Percentiles rank a stretch among this genome's conserved stretches.
These are phyloP conservation scores for Leptosomus discolor DNA, from an alignment of 2,113 vertebrate species.

Conservation along the genomic window DNA sequence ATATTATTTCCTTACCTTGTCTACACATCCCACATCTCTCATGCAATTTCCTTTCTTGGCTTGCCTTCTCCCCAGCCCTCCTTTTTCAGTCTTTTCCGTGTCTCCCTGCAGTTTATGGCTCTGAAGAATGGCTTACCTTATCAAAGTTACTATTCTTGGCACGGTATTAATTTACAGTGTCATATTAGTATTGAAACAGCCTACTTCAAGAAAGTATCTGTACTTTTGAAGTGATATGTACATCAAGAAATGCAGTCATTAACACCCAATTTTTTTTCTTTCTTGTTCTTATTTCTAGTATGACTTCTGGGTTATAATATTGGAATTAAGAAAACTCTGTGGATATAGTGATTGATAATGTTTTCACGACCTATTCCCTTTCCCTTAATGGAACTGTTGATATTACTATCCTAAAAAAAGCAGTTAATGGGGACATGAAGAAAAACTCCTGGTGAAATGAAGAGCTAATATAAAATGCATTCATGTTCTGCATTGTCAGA, in stretches of 20 bases:
- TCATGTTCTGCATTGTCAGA: neutral
- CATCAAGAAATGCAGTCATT: neutral
- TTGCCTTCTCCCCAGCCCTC: neutral
- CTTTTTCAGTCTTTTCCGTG: neutral
- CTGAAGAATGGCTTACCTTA: neutral
- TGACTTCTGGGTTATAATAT: neutral
- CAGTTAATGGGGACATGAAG: neutral
- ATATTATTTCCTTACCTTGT: neutral
- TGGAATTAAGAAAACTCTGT: neutral
- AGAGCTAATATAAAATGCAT: neutral
- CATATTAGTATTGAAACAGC: neutral
- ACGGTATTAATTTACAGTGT: neutral
- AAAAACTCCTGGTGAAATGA: neutral
- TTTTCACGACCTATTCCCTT: neutral
- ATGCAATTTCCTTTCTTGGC: neutral
- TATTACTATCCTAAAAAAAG: neutral
- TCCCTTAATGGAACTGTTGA: neutral
- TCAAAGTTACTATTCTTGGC: neutral
- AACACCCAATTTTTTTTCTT: fast-evolving
- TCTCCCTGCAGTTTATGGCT: neutral
- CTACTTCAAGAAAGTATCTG: neutral
- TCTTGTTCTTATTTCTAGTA: neutral
- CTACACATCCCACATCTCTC: neutral
- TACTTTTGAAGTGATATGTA: neutral
- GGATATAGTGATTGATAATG: neutral